These are phyloP conservation scores for Lasioglossum figueresi DNA, from an alignment of 2,888 invertebrate genomes.

Conservation along the genomic window DNA sequence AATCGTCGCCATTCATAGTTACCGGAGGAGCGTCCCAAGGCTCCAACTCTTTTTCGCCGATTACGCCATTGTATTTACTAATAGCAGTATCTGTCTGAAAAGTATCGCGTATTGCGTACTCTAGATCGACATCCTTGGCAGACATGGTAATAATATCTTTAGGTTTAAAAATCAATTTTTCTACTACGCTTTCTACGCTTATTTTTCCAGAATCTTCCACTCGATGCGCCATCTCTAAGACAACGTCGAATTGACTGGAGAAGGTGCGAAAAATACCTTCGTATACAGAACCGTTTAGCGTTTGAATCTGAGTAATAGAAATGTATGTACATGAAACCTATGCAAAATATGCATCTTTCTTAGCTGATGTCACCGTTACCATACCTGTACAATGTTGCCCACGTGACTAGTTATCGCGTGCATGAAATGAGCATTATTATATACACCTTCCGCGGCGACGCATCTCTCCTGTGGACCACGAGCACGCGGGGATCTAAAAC, in stretches of 20 bases:
- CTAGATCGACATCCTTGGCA: constrained; percentile 93
- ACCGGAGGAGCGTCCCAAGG: constrained; percentile 91
- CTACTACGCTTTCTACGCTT: constrained; percentile 89
- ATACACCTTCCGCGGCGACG: constrained; percentile 93
- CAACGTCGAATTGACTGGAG: constrained; percentile 94
- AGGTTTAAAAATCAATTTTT: constrained; percentile 93
- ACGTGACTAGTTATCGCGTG: constrained; percentile 94
- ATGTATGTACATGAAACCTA: background rate
- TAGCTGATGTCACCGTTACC: background rate
- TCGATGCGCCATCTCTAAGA: constrained; percentile 94
- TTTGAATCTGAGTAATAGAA: constrained; percentile 86
- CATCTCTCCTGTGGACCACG: constrained; percentile 85
- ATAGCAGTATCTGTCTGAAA: constrained; percentile 96
- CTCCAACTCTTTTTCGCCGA: constrained; percentile 93
- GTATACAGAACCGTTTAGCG: constrained; percentile 93
- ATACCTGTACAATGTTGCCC: constrained; percentile 90
- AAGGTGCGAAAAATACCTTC: constrained; percentile 96
- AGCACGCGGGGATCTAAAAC: constrained; percentile 88
- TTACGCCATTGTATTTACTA: constrained; percentile 92
- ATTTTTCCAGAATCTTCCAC: constrained; percentile 89
- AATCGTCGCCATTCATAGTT: constrained; percentile 86
- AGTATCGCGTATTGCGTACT: constrained; percentile 94
- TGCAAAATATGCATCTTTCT: background rate
- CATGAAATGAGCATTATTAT: constrained; percentile 95
- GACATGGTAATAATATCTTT: constrained; percentile 93